Evolutionary conservation across 2,888 invertebrate species (phyloP), one percentile per base, ranked within the genome.

Genomic region (Abscondita cerata): DNA sequence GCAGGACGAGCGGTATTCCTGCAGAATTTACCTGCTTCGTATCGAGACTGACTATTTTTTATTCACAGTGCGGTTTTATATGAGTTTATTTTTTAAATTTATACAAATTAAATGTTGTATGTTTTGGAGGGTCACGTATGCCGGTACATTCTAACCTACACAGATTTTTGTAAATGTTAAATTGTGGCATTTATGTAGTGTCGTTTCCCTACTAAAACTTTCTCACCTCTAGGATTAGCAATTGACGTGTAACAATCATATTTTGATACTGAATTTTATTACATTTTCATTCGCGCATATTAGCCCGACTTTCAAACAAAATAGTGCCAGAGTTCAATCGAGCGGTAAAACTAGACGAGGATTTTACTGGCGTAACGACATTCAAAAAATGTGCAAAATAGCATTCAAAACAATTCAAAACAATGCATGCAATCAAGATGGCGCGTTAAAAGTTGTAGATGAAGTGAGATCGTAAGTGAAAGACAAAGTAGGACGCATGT

Each of bases 1-100:
- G 81, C 82, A 80, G 82, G 81, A 81, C 81, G 81, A 82, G 82
- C 80, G 70, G 57, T 63, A 67, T 64, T 55, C 47, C 59, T 52
- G 62, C 63, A 44, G 59, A 36, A 58, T 54, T 64, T 63, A 52
- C 44, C 54, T 62, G 59, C 46, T 60, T 53, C 52, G 52, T 52
- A 60, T 57, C 31, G 34, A 31, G 34, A 51, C 50, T 62, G 48
- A 59, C 36, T 50, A 58, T 59, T 58, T 56, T 59, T 58, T 51
- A 59, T 59, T 41, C 19, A 18, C 25, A 50, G 59, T 61, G 61
- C 55, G 56, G 55, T 25, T 56, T 46, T 38, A 33, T 16, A 18
- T 15, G 11, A 25, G 25, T 25, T 25, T n/a, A n/a, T n/a, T 15
- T 9, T 16, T 13, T 4, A 9, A 12, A 13, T 9, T 9, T 9